phyloP scores from a whole-genome alignment of 1,140 invertebrate species.

The Tetramorium simillimum region DNA sequence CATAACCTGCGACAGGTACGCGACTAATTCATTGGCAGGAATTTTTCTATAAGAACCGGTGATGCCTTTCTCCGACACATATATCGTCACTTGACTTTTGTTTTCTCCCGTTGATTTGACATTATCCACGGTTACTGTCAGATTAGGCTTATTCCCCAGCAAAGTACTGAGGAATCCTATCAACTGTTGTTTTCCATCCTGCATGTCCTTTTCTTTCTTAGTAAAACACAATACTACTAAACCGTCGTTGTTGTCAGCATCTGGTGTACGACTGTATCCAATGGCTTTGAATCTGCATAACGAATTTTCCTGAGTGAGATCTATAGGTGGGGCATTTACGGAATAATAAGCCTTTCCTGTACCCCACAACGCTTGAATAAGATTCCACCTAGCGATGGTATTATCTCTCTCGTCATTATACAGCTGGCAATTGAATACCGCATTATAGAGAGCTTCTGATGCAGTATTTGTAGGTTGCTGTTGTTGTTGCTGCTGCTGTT shows the following conservation, averaged over 20 bases:
- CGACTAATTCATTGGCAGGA: constrained; percentile 90
- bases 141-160: constrained; percentile 93
- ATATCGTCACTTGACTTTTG: constrained; percentile 92
- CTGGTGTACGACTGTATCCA: constrained; percentile 94
- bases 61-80: constrained; percentile 91
- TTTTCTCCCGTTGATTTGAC: constrained; percentile 91
- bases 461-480: constrained; percentile 87
- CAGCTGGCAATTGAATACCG: constrained; percentile 93
- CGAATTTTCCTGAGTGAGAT: constrained; percentile 95
- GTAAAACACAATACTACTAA: constrained; percentile 93
- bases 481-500: constrained; percentile 86
- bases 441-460: constrained; percentile 90
- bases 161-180: constrained; percentile 89
- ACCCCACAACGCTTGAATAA: constrained; percentile 97
- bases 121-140: constrained; percentile 91
- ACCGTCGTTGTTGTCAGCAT: constrained; percentile 94
- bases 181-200: constrained; percentile 90
- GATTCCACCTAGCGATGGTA: constrained; percentile 96
- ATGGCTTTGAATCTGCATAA: constrained; percentile 97
- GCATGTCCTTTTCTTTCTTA: constrained; percentile 91
- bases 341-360: constrained; percentile 93
- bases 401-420: constrained; percentile 97
- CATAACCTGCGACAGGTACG: constrained; percentile 89
- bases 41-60: constrained; percentile 90
- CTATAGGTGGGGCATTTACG: constrained; percentile 89